phyloP scores from a whole-genome alignment of 1,140 invertebrate species.

The Leucophenga varia region DNA sequence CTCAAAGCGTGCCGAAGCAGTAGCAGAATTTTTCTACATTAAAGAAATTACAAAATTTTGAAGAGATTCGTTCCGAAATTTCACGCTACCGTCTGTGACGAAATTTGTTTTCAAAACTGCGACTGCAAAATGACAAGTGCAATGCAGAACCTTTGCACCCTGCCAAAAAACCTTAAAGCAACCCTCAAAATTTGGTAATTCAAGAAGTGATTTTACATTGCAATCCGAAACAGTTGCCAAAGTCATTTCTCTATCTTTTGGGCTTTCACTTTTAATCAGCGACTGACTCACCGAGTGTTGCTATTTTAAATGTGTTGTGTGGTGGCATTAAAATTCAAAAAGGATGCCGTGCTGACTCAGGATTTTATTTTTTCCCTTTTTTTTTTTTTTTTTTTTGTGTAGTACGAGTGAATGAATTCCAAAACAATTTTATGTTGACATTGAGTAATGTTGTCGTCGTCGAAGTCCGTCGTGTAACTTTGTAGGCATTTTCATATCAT shows the following conservation, averaged over 20 bases:
- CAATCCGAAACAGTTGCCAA: no score
- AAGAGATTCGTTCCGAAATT: slow-evolving; percentile 56
- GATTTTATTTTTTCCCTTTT: no score
- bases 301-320: not conserved
- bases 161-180: slow-evolving; percentile 37
- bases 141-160: slow-evolving; percentile 20
- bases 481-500: slow-evolving; percentile 48
- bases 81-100: slow-evolving; percentile 55
- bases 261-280: slow-evolving; percentile 49
- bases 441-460: slow-evolving; percentile 48
- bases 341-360: no score
- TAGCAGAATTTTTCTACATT: slow-evolving; percentile 27
- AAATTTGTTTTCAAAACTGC: slow-evolving; percentile 30
- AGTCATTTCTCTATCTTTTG: slow-evolving; percentile 4
- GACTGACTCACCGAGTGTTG: slow-evolving; percentile 12
- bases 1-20: slow-evolving; percentile 25
- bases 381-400: no score
- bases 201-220: slow-evolving; percentile 17
- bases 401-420: slow-evolving; percentile 49
- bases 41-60: slow-evolving; percentile 49
- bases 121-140: slow-evolving; percentile 34
- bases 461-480: no score
- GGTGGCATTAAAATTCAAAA: slow-evolving; percentile 34
- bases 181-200: slow-evolving; percentile 3
- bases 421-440: slow-evolving; percentile 53